A percentile compares a stretch with the other conserved stretches of the same genome.
phyloP scores from a whole-genome alignment of 2,113 vertebrate species.

The Ptyas mucosa region DNA sequence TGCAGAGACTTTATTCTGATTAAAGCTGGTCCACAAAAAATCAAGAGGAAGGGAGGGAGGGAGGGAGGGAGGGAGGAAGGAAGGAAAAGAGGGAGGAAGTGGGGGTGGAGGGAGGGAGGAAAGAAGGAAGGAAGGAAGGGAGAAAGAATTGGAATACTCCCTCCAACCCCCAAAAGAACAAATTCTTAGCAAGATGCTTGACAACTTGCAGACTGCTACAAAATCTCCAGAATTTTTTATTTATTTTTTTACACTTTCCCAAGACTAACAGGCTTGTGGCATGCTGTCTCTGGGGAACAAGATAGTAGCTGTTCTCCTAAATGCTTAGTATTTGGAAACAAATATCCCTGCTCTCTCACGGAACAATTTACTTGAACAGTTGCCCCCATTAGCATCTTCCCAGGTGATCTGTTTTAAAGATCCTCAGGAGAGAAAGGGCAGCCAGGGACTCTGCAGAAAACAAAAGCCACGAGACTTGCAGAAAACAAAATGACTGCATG shows the following conservation, averaged over 20 bases:
- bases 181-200: not conserved
- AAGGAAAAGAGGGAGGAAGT: not conserved
- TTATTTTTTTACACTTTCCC: not conserved
- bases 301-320: not conserved
- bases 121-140: not conserved
- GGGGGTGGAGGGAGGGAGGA: not conserved
- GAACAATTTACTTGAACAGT: slow-evolving; percentile 21
- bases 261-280: slow-evolving; percentile 1
- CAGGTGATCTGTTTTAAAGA: not conserved
- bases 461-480: not conserved
- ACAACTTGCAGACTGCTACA: not conserved
- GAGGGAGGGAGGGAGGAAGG: too few species aligned
- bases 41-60: too few species aligned
- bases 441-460: not conserved
- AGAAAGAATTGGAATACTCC: not conserved
- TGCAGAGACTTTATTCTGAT: slow-evolving; percentile 4
- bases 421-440: not conserved
- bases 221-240: not conserved
- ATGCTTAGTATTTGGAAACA: slow-evolving; percentile 8
- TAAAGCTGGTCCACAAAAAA: not conserved
- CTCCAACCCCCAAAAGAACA: not conserved
- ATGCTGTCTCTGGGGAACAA: not conserved
- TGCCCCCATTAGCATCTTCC: slow-evolving; percentile 10
- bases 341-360: not conserved
- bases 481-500: not conserved